phyloP scores from a whole-genome alignment of 2,888 invertebrate genomes.

The Hydrotaea cyrtoneurina region DNA sequence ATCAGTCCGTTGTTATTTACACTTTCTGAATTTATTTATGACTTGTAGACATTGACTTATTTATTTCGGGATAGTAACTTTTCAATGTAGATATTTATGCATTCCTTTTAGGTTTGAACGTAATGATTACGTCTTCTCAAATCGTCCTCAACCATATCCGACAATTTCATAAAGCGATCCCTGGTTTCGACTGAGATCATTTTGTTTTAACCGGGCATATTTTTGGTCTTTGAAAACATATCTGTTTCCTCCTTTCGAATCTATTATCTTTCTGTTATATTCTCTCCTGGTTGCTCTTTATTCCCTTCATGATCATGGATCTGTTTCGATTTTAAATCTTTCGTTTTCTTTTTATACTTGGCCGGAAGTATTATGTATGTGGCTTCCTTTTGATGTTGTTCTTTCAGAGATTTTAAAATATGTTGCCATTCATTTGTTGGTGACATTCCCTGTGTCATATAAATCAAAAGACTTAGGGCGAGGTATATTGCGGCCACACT shows the following conservation, averaged over 20 bases:
- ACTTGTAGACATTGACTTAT: too few relatives aligned
- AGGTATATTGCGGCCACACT: conserved; percentile 28
- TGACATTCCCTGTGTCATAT: neutral
- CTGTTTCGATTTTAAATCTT: neutral
- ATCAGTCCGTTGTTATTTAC: too few relatives aligned
- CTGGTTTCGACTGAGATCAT: too few relatives aligned
- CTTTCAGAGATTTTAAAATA: conserved; percentile 4
- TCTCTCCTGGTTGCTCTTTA: neutral
- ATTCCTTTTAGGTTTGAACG: too few relatives aligned
- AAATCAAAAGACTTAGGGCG: conserved; percentile 17
- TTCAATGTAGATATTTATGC: too few relatives aligned
- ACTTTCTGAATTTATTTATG: too few relatives aligned
- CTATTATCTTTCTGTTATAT: conserved; percentile 5
- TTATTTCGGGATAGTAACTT: too few relatives aligned
- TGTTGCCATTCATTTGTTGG: neutral
- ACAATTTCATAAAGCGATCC: too few relatives aligned
- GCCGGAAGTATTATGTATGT: neutral
- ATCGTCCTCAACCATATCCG: too few relatives aligned
- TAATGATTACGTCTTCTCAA: too few relatives aligned
- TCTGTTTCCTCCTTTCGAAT: neutral
- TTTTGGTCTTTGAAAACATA: too few relatives aligned
- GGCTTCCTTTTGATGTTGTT: neutral
- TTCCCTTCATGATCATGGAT: neutral
- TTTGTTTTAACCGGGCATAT: too few relatives aligned
- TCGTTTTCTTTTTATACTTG: neutral